phyloP scores from a whole-genome alignment of 2,113 vertebrate genomes.

The Montifringilla adamsi region DNA sequence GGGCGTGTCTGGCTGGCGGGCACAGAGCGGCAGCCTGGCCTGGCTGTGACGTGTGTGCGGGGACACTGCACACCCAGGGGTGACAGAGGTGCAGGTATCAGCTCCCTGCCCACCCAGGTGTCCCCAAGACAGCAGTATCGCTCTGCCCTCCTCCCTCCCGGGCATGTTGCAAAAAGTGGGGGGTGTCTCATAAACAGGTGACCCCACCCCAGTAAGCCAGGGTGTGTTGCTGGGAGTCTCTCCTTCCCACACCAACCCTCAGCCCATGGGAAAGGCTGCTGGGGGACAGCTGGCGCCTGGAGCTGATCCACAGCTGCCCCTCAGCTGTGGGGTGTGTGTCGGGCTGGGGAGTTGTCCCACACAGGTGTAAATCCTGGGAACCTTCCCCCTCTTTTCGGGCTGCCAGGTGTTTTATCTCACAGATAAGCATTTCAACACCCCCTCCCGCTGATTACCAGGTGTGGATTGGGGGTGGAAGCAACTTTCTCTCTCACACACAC shows the following conservation, averaged over 20 bases:
- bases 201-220: neutral
- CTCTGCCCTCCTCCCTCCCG: neutral
- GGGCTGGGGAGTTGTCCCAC: neutral
- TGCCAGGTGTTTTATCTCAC: neutral
- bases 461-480: neutral
- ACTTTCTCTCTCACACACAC: neutral
- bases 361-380: neutral
- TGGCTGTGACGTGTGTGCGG: fast-evolving
- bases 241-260: neutral
- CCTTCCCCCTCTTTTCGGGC: neutral
- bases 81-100: fast-evolving
- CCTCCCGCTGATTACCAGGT: neutral
- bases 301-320: neutral
- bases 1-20: too few species aligned
- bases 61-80: fast-evolving
- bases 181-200: neutral
- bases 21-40: neutral
- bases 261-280: neutral
- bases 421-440: neutral
- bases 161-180: neutral
- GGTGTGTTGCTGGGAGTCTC: conserved; percentile 14
- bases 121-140: neutral
- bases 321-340: neutral
- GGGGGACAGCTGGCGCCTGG: neutral
- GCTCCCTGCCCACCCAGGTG: neutral